Conservation (phyloP, 1,140 invertebrate species). For the Pseudoatta argentina region DNA sequence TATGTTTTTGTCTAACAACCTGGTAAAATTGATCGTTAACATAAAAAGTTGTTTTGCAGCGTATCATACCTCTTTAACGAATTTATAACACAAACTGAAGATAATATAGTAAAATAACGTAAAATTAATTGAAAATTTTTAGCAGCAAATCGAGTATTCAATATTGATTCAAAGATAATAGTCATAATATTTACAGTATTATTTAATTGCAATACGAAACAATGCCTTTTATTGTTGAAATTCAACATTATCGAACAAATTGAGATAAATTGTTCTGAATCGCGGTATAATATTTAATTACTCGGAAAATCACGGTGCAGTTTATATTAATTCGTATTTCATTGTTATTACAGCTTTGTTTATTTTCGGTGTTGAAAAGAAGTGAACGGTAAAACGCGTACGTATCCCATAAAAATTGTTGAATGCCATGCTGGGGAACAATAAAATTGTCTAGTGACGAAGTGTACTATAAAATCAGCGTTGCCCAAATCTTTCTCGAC, state of each 20-base stretch:
- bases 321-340: slow-evolving; percentile 27
- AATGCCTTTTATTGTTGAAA: slow-evolving; percentile 6
- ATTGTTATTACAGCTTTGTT: neutral
- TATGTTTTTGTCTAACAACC: slow-evolving; percentile 17
- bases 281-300: slow-evolving; percentile 43
- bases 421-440: slow-evolving; percentile 19
- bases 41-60: neutral
- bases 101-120: neutral
- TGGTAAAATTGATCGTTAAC: neutral
- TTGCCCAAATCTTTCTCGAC: slow-evolving; percentile 12
- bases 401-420: slow-evolving; percentile 21
- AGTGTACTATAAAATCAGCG: slow-evolving; percentile 18
- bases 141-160: neutral
- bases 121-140: slow-evolving; percentile 1
- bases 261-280: slow-evolving; percentile 29
- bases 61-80: neutral
- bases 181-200: slow-evolving; percentile 2
- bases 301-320: neutral
- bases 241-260: slow-evolving; percentile 40
- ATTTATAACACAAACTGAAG: too few relatives aligned
- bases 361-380: neutral
- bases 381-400: neutral
- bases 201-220: neutral
- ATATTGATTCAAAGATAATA: slow-evolving; percentile 2
- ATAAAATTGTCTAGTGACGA: slow-evolving; percentile 49